Conservation (phyloP, 2,888 invertebrate genomes). For the Yponomeuta evonymella region DNA sequence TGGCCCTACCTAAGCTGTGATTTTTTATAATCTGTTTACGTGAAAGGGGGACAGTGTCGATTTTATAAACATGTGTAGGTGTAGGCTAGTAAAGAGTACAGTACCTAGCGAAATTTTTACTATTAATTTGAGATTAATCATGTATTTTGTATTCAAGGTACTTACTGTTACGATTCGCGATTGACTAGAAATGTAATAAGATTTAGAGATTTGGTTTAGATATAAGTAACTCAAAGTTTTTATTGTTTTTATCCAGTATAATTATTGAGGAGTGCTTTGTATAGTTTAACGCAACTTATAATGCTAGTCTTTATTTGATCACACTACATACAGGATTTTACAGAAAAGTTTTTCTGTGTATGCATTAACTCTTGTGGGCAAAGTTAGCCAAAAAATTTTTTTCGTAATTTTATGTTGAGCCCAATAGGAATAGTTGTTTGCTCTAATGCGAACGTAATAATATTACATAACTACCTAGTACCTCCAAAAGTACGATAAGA, state of each 20-base stretch:
- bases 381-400: too few species aligned
- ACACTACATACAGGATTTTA: too few species aligned
- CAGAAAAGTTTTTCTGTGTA: too few species aligned
- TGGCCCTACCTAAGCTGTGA: conserved; percentile 67
- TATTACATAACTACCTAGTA: too few species aligned
- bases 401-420: too few species aligned
- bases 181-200: background rate
- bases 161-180: background rate
- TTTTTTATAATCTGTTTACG: conserved; percentile 41
- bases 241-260: background rate
- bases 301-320: background rate
- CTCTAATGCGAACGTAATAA: too few species aligned
- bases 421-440: too few species aligned
- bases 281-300: background rate
- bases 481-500: too few species aligned
- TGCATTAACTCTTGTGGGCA: too few species aligned
- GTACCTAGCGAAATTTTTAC: conserved; percentile 25
- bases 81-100: conserved; percentile 25
- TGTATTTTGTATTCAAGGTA: conserved; percentile 6
- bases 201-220: conserved; percentile 18
- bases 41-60: conserved; percentile 44
- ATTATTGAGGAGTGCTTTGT: background rate
- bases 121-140: conserved; percentile 14
- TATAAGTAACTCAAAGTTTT: background rate
- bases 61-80: conserved; percentile 23